Evolutionary conservation across 2,888 invertebrate genomes (phyloP), one percentile per base, ranked within the genome.

Genomic region (Drosophila ustulata): DNA sequence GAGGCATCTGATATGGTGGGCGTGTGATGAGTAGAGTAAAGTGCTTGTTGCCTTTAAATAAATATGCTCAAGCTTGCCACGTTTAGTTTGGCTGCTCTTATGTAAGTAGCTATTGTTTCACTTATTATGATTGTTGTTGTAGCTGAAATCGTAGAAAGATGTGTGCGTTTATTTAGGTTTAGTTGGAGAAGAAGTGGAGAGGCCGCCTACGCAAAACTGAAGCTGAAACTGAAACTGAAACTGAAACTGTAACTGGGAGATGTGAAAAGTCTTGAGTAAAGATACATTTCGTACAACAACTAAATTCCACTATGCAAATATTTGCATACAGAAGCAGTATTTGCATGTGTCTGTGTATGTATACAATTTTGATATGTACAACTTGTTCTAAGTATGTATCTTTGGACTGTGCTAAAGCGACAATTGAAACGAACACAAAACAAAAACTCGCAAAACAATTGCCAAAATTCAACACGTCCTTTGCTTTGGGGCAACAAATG

Each of bases 291-390:
- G 69, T 71, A 74, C 57, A 78, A 70, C 79, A 88, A 85, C 86
- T 88, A 88, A 85, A 85, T 85, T 88, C 85, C 83, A 81, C 88
- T 76, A 81, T 70, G 73, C 78, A 74, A 85, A 85, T 85, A 87
- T 85, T 87, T 84, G 73, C 62, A 66, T 49, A 70, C 30, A 46
- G 39, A 41, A 37, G 56, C 23, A 28, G 37, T 46, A 13, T 26
- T 41, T 51, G 23, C 32, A 32, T 61, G 4, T 23, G 5, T 37
- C 34, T n/a, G 8, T 32, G 13, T 39, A 9, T 34, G 13, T 39
- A n/a, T 34, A 23, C 25, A n/a, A 30, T 34, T 32, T 5, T n/a
- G 11, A 55, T 30, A 9, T 53, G 13, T 11, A 39, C 8, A 51
- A 34, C 26, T 34, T 28, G 9, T 30, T 18, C 26, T 49, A 39